Base-by-base conservation (phyloP, 2,888 invertebrate species). In the Chalcosyrphus nemorum region DNA sequence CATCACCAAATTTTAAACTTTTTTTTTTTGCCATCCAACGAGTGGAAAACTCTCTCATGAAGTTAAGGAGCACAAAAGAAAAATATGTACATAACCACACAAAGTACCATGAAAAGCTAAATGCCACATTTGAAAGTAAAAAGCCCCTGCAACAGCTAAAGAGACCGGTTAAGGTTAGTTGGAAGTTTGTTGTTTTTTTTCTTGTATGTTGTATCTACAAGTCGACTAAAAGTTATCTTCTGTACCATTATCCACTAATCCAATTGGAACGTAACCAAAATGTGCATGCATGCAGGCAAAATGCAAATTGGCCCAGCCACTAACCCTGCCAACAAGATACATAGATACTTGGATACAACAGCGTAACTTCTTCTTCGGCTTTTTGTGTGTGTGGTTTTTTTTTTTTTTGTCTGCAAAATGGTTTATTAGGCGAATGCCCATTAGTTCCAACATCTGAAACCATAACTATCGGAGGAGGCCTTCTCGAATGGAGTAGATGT, bases 81-180 rank as follows among this genome's bases (percentile, higher is more conserved):
- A 47, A n/a, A 5, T 17, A 32, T 1, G 21, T 32, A 43, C 45
- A 43, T 15, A 21, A 29, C 59, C 50, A 13, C 29, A 56, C 35
- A 56, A 63, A 66, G 41, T 45, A 75, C 56, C 78, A 66, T 70
- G 70, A 68, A 68, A 27, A 66, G 45, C 57, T 76, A 86, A 86
- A 86, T 86, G 80, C 86, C 86, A 81, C 82, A 80, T 86, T 86
- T 86, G 86, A 86, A 86, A 86, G 86, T 86, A 86, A 86, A 86
- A 86, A 85, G 71, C 54, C 52, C 56, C 70, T 68, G 35, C 35
- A 43, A 32, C 24, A 4, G 24, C 24, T n/a, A n/a, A n/a, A n/a
- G 6, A 41, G 74, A 68, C 81, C 75, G 84, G 84, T 81, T 86
- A 77, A 80, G 76, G 86, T 86, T 81, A 77, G 84, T 61, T 78